A percentile compares a stretch with the other conserved stretches of the same genome.
Conservation (phyloP, 2,113 vertebrate genomes). For the Parus major region DNA sequence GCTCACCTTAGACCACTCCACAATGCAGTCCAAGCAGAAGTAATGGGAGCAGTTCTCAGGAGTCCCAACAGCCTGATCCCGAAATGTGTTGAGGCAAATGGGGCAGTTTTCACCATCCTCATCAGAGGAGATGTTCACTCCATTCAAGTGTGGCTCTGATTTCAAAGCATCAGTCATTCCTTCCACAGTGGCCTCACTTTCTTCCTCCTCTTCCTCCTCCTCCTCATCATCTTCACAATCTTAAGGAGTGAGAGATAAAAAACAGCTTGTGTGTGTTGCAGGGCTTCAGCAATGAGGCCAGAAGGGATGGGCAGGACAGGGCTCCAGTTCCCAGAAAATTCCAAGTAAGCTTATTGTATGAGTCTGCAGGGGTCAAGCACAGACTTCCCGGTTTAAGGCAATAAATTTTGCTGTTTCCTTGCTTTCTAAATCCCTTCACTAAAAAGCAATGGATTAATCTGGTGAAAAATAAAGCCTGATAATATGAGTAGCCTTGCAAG, state of each 20-base stretch:
- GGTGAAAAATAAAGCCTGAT: not conserved
- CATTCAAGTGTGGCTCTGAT: not conserved
- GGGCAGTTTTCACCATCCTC: slow-evolving; percentile 91
- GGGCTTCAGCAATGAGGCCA: not conserved
- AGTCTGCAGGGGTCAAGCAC: not conserved
- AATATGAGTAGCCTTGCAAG: not conserved
- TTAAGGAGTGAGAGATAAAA: not conserved
- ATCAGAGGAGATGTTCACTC: slow-evolving; percentile 77
- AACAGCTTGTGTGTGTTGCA: not conserved
- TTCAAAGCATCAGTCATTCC: not conserved
- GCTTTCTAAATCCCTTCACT: not conserved
- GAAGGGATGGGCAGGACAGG: not conserved
- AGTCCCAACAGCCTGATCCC: slow-evolving; percentile 90
- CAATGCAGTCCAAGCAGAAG: slow-evolving; percentile 96
- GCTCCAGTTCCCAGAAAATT: not conserved
- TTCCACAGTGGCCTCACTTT: not conserved
- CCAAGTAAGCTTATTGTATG: not conserved
- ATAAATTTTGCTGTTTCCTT: not conserved
- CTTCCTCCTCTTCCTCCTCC: slow-evolving; percentile 59
- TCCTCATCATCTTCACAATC: slow-evolving; percentile 64
- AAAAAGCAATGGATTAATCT: not conserved
- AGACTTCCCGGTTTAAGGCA: not conserved
- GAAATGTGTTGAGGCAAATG: slow-evolving; percentile 91
- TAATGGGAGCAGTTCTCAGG: slow-evolving; percentile 93
- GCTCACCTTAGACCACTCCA: slow-evolving; percentile 94